Evolutionary conservation across 2,888 invertebrate species (phyloP).

Genomic region (Stenichneumon culpator): DNA sequence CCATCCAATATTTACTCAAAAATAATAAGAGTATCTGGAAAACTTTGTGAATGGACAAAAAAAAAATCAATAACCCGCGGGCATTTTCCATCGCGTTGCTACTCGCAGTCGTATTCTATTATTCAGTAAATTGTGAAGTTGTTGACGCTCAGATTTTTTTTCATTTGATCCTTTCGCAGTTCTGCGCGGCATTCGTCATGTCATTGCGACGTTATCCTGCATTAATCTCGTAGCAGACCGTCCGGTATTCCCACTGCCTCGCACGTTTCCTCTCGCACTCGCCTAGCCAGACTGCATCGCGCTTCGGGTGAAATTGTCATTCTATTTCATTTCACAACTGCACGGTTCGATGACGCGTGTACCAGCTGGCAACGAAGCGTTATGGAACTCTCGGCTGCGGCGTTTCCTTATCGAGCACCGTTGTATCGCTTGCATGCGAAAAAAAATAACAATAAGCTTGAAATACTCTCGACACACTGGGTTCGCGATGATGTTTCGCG

Average conservation of each 20-base stretch:
- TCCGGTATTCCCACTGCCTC: background rate
- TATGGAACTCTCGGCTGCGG: background rate
- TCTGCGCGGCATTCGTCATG: background rate
- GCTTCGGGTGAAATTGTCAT: slow-evolving; percentile 11
- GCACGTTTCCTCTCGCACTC: background rate
- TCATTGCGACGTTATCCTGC: background rate
- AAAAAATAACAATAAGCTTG: background rate
- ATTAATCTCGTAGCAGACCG: background rate
- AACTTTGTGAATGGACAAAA: background rate
- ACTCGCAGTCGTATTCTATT: background rate
- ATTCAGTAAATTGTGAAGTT: background rate
- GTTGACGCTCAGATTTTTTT: background rate
- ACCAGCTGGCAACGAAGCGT: slow-evolving; percentile 17
- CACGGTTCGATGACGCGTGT: background rate
- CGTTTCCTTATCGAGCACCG: slow-evolving; percentile 21
- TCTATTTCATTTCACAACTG: slow-evolving; percentile 32
- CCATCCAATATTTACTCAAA: background rate
- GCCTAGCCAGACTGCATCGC: background rate
- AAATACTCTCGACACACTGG: slow-evolving; percentile 18
- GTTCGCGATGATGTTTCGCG: slow-evolving; percentile 4
- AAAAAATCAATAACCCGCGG: background rate
- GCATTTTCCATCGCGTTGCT: background rate
- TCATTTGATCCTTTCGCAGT: background rate
- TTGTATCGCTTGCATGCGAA: background rate
- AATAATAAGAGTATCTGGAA: too few species aligned